A percentile compares a stretch with the other conserved stretches of the same genome.
These are phyloP conservation scores for Triplophysa siluroides DNA, from an alignment of 2,113 vertebrate genomes.

Conservation along the genomic window DNA sequence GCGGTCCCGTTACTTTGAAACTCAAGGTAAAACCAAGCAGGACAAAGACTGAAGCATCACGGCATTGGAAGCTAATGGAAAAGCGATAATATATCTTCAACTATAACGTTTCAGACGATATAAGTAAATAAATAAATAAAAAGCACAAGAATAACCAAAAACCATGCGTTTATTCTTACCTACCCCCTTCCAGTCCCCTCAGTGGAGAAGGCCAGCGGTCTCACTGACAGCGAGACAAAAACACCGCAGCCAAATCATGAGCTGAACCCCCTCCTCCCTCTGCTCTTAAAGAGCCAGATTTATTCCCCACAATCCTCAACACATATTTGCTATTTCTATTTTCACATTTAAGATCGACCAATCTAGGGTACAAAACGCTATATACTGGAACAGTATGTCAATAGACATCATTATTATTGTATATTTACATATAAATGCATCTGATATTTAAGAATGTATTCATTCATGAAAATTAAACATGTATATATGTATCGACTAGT, in stretches of 20 bases:
- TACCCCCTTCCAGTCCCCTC: constrained; percentile 63
- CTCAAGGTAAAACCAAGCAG: background rate
- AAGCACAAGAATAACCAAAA: background rate
- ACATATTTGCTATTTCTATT: background rate
- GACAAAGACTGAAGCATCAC: constrained; percentile 29
- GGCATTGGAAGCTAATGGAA: background rate
- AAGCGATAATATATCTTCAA: background rate
- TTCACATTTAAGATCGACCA: too few relatives aligned
- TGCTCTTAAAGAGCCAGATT: constrained; percentile 57
- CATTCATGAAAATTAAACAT: too few relatives aligned
- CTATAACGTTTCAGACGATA: background rate
- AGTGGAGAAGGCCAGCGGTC: constrained; percentile 68
- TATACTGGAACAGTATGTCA: too few relatives aligned
- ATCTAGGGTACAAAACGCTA: too few relatives aligned
- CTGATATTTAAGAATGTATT: too few relatives aligned
- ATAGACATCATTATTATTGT: too few relatives aligned
- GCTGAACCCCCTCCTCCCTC: constrained; percentile 24
- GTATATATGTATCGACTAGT: background rate
- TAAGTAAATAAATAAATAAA: background rate
- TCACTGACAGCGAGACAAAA: constrained; percentile 76
- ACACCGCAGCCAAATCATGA: constrained; percentile 74
- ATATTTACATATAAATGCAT: too few relatives aligned
- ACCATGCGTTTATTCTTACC: constrained; percentile 59
- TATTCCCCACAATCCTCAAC: constrained; percentile 29
- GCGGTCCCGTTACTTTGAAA: constrained; percentile 61